Base-by-base conservation (phyloP, 2,113 vertebrate genomes). In the Otus sunia region DNA sequence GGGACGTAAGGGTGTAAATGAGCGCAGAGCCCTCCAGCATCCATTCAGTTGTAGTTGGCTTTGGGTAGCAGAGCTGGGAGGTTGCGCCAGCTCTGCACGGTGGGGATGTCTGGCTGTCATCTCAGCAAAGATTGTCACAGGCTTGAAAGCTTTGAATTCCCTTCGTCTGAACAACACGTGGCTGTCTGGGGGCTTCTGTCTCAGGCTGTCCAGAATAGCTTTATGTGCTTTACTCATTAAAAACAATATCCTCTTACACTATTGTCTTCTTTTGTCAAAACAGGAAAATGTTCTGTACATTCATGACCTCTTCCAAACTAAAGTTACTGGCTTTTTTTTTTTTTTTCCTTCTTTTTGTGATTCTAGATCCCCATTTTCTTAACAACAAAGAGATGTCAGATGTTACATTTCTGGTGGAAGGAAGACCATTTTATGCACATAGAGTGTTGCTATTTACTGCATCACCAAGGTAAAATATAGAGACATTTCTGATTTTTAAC, bases 301-400 rank as follows among this genome's bases (percentile, higher is more conserved):
- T 76, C 11, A 43, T 72, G 41, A 89, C 49, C 58, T 94, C 39
- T 84, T 96, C 32, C 59, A 52, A 56, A 45, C 68, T 79, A 26
- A 96, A 56, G 20, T 60, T 77, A 53, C 4, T 83, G 62, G 85
- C 43, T 45, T 49, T 45, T 77, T 47, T 59, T 43, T 68, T 49
- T 94, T 71, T 94, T 67, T 83, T 47, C 15, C 56, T 95, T 77
- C 30, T 88, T 92, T 39, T 88, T 92, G 23, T 93, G 39, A 75
- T 92, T 98, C 92, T 96, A 99, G 99, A 99, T 98, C 99, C 99
- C 52, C 99, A 99, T 96, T 99, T 99, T 96, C 98, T 99, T 85
- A 99, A 99, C 95, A 99, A 99, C 91, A 99, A 99, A 95, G 99
- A 99, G 76, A 99, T 99, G 99, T 99, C 99, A 47, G 99, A 99